Conservation (phyloP, 2,797 vertebrate species). For the Coilia nasus region DNA sequence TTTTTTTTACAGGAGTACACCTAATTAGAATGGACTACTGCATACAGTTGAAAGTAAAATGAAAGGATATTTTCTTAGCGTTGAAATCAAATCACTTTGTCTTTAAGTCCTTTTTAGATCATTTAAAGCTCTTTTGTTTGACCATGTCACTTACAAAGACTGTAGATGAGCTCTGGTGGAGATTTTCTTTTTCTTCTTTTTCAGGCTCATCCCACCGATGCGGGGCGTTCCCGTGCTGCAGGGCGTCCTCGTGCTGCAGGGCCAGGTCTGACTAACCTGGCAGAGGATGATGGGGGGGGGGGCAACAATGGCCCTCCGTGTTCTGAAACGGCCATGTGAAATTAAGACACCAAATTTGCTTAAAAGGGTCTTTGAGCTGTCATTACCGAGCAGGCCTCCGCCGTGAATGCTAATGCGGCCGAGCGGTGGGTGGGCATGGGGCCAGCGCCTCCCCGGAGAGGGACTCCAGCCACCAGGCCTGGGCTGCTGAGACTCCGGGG, state of each 20-base stretch:
- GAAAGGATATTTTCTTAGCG: slow-evolving; percentile 58
- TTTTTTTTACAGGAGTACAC: slow-evolving; percentile 36
- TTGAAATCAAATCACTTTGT: slow-evolving; percentile 61
- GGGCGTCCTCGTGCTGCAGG: not conserved
- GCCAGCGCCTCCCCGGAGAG: slow-evolving; percentile 44
- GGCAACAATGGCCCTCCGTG: slow-evolving; percentile 39
- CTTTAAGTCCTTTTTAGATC: slow-evolving; percentile 55
- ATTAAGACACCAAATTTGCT: slow-evolving; percentile 63
- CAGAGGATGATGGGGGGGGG: not conserved
- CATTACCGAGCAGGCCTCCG: slow-evolving; percentile 57
- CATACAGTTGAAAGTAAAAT: slow-evolving; percentile 63
- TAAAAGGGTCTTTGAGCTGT: slow-evolving; percentile 77
- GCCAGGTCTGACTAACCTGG: not conserved
- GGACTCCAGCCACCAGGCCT: slow-evolving; percentile 28
- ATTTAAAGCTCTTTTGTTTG: slow-evolving; percentile 64
- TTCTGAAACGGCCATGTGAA: slow-evolving; percentile 59
- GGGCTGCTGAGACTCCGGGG: not conserved
- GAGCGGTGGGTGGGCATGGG: slow-evolving; percentile 63
- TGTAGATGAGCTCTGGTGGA: slow-evolving; percentile 51
- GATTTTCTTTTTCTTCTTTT: not conserved
- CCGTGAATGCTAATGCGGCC: slow-evolving; percentile 60
- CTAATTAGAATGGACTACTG: slow-evolving; percentile 66
- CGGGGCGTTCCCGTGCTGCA: slow-evolving; percentile 5
- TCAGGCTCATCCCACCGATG: not conserved
- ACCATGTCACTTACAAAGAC: slow-evolving; percentile 57